Percentiles rank a stretch among this genome's conserved stretches.
Evolutionary conservation across 2,113 vertebrate species (phyloP).

Genomic region (Rhodinocichla rosea): DNA sequence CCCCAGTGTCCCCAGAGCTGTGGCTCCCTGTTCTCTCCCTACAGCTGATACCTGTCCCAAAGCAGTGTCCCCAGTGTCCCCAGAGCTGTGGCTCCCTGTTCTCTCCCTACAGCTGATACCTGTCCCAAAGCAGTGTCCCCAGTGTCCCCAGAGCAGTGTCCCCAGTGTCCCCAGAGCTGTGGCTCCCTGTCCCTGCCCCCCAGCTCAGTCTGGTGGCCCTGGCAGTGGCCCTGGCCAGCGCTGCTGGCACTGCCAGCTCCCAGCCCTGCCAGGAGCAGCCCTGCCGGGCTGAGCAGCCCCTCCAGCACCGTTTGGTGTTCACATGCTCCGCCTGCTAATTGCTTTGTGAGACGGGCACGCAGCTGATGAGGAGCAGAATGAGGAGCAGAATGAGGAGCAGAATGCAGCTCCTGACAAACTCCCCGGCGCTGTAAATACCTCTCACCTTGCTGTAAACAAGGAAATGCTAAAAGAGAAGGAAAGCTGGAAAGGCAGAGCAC

Average conservation of each 20-base stretch:
- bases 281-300: constrained; percentile 16
- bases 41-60: too few species aligned
- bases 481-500: neutral
- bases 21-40: too few species aligned
- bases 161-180: neutral
- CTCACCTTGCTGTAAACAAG: constrained; percentile 64
- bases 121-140: too few species aligned
- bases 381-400: neutral
- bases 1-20: too few species aligned
- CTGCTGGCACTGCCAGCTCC: neutral
- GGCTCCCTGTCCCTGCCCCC: neutral
- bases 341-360: constrained; percentile 4
- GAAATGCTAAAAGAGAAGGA: neutral
- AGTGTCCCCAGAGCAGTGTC: neutral
- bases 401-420: constrained; percentile 52
- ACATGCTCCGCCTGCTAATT: constrained; percentile 12
- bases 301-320: constrained; percentile 23
- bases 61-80: neutral
- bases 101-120: too few species aligned
- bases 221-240: neutral
- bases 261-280: neutral
- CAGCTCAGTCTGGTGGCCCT: neutral
- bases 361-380: neutral
- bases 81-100: too few species aligned
- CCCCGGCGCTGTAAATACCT: constrained; percentile 41